Percentiles rank a stretch among this genome's conserved stretches.
Conservation (phyloP, 2,888 invertebrate genomes). For the Sisyra terminalis region DNA sequence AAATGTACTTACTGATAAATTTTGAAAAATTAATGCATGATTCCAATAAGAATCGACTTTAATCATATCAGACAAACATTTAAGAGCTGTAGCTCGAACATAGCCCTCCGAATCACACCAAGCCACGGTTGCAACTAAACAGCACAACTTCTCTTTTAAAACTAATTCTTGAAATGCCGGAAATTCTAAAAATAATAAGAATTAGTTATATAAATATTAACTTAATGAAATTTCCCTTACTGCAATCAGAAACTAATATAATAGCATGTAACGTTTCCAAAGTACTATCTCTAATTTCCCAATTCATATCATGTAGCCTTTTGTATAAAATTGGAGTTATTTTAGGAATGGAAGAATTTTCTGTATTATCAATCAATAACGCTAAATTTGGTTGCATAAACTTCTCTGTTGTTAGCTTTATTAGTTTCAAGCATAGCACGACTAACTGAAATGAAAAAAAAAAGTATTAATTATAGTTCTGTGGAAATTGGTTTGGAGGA, state of each 20-base stretch:
- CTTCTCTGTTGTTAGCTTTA: conserved; percentile 51
- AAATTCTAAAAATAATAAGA: conserved; percentile 47
- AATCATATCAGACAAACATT: conserved; percentile 50
- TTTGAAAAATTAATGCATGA: conserved; percentile 34
- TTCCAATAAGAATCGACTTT: conserved; percentile 51
- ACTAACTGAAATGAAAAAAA: conserved; percentile 36
- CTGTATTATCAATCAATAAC: conserved; percentile 46
- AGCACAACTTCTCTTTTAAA: conserved; percentile 43
- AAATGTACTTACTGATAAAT: conserved; percentile 38
- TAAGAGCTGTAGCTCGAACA: conserved; percentile 58
- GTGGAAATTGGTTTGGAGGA: conserved; percentile 4
- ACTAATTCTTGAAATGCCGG: conserved; percentile 60
- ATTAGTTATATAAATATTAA: neutral
- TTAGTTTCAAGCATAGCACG: conserved; percentile 51
- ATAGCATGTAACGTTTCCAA: conserved; percentile 55
- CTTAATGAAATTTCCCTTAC: conserved; percentile 31
- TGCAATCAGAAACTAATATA: conserved; percentile 48
- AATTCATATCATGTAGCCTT: conserved; percentile 52
- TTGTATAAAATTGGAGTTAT: conserved; percentile 48
- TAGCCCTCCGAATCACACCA: conserved; percentile 55
- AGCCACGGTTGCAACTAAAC: conserved; percentile 45
- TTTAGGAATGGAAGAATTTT: conserved; percentile 40
- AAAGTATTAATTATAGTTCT: neutral
- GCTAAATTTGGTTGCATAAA: conserved; percentile 65
- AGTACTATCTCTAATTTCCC: conserved; percentile 68